A percentile compares a stretch with the other conserved stretches of the same genome.
Evolutionary conservation across 2,888 invertebrate species (phyloP).

Genomic region (Podabrus alpinus): DNA sequence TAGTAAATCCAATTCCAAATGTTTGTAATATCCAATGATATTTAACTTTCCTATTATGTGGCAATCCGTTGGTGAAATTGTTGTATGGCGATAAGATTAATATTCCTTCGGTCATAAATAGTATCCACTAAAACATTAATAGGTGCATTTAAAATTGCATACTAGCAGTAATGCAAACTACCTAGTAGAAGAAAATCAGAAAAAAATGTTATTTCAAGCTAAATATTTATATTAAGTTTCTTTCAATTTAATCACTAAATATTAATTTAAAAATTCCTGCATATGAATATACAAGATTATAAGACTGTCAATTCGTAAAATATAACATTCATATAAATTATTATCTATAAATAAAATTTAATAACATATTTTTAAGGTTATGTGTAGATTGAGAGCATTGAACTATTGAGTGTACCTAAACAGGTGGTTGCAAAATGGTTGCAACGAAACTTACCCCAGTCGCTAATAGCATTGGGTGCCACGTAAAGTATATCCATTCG

Average conservation of each 20-base stretch:
- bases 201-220: background rate
- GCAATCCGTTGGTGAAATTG: constrained; percentile 39
- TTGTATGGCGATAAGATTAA: constrained; percentile 47
- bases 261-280: background rate
- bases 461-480: constrained; percentile 38
- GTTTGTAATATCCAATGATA: constrained; percentile 47
- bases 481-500: constrained; percentile 36
- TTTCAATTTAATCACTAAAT: too few species aligned
- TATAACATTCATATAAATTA: too few species aligned
- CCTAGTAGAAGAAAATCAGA: too few species aligned
- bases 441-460: constrained; percentile 37
- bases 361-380: constrained; percentile 14
- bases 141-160: background rate
- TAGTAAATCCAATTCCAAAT: constrained; percentile 38
- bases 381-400: background rate
- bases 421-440: background rate
- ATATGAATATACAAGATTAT: background rate
- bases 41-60: constrained; percentile 38
- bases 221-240: background rate
- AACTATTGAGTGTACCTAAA: background rate
- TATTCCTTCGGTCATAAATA: constrained; percentile 50
- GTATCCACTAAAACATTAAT: constrained; percentile 48
- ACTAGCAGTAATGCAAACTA: too few species aligned
- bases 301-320: background rate
- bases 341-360: background rate